phyloP scores from a whole-genome alignment of 2,797 vertebrate genomes.

The Premnoplex brunnescens region DNA sequence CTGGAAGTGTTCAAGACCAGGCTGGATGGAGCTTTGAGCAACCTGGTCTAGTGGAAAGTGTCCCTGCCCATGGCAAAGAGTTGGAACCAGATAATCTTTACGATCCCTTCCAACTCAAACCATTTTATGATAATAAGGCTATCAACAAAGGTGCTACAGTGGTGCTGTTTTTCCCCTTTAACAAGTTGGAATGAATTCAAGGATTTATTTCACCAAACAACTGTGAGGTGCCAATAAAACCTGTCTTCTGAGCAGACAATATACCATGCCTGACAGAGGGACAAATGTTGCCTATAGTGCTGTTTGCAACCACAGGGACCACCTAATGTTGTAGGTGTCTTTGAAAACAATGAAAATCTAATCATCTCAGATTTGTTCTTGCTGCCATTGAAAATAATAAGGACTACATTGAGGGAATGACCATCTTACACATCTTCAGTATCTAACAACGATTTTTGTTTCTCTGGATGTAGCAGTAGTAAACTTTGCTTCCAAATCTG shows the following conservation, averaged over 20 bases:
- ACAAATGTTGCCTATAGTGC: not conserved
- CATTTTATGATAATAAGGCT: not conserved
- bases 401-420: not conserved
- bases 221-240: not conserved
- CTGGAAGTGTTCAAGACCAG: not conserved
- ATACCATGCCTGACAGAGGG: not conserved
- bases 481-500: conserved; percentile 65
- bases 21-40: not conserved
- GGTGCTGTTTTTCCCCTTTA: not conserved
- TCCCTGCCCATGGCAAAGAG: not conserved
- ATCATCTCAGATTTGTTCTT: conserved; percentile 19
- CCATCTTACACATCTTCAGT: not conserved
- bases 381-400: not conserved
- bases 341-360: not conserved
- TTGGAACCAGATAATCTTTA: not conserved
- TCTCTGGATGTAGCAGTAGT: not conserved
- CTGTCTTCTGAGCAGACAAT: not conserved
- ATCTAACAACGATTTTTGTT: conserved; percentile 15
- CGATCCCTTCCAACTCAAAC: not conserved
- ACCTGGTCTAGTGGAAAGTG: not conserved
- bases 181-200: not conserved
- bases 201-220: not conserved
- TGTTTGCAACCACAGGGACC: not conserved
- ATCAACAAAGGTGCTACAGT: not conserved
- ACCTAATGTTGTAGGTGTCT: not conserved